These are phyloP conservation scores for Xestoiulus laeticollis DNA, from an alignment of 2,888 invertebrate genomes.

Conservation along the genomic window DNA sequence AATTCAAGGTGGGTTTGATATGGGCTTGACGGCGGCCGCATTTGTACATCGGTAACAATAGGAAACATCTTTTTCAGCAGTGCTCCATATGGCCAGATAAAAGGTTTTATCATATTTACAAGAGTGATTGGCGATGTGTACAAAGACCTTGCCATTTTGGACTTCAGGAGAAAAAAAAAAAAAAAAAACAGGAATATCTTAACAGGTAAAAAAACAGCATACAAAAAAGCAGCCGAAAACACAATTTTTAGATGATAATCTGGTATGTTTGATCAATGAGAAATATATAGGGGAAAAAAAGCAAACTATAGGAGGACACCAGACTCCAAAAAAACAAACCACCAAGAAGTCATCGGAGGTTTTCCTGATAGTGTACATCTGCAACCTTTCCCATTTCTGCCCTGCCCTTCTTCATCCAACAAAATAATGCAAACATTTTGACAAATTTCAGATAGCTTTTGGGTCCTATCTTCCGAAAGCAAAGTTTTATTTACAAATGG, in stretches of 20 bases:
- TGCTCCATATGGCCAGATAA: not conserved
- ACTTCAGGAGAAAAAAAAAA: not conserved
- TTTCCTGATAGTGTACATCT: conserved; percentile 22
- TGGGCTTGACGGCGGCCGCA: not conserved
- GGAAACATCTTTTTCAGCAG: conserved; percentile 4
- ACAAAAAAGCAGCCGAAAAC: not conserved
- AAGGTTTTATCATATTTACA: conserved; percentile 14
- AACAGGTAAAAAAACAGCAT: not conserved
- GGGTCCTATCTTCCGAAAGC: conserved; percentile 24
- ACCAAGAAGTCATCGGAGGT: conserved; percentile 31
- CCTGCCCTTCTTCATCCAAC: not conserved
- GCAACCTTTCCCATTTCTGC: conserved; percentile 41
- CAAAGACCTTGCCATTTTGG: conserved; percentile 38
- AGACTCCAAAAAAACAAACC: not conserved
- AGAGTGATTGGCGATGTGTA: conserved; percentile 3
- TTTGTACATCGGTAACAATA: not conserved
- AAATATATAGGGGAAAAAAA: not conserved
- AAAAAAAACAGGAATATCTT: not conserved
- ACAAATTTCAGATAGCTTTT: not conserved
- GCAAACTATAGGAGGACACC: not conserved
- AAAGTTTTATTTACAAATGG: not conserved
- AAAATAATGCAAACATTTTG: conserved; percentile 6
- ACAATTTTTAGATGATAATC: conserved; percentile 16
- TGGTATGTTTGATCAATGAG: not conserved
- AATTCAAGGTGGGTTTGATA: conserved; percentile 25